phyloP scores from a whole-genome alignment of 2,113 vertebrate genomes.

The Vulpes lagopus region DNA sequence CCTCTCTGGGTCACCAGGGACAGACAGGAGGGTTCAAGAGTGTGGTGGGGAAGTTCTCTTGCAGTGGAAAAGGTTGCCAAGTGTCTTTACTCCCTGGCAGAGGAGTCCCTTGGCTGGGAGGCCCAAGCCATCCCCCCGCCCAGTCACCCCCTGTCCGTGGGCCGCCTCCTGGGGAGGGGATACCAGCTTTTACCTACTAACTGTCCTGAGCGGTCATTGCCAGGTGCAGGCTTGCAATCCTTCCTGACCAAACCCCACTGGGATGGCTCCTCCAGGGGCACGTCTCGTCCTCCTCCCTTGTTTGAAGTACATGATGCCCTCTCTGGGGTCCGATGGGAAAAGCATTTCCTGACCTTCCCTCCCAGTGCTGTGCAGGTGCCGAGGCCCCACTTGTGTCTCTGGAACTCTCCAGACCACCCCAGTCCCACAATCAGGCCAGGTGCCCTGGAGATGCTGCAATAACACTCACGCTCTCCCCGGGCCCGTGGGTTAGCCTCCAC shows the following conservation, averaged over 20 bases:
- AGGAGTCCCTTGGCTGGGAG: not conserved
- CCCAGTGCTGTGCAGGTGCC: not conserved
- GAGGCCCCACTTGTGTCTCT: not conserved
- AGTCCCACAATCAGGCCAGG: rapidly evolving
- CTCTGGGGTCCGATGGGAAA: not conserved
- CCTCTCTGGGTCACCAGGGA: no score
- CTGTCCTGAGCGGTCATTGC: not conserved
- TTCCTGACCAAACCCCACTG: not conserved
- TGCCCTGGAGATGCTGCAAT: not conserved
- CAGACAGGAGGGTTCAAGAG: not conserved
- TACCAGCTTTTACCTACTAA: not conserved
- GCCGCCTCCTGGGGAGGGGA: no score
- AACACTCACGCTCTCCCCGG: rapidly evolving
- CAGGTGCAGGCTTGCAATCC: not conserved
- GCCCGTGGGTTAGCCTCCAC: not conserved
- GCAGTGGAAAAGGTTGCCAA: not conserved
- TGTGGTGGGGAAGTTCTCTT: not conserved
- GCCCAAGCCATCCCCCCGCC: not conserved
- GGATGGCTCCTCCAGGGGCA: rapidly evolving
- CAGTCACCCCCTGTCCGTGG: rapidly evolving
- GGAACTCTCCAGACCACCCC: not conserved
- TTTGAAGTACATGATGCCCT: not conserved
- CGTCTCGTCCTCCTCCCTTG: rapidly evolving
- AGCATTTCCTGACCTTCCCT: rapidly evolving
- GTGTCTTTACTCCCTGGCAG: not conserved